Base-by-base conservation (phyloP, 35 echinoderm and acorn worm species). In the Amphiura filiformis region DNA sequence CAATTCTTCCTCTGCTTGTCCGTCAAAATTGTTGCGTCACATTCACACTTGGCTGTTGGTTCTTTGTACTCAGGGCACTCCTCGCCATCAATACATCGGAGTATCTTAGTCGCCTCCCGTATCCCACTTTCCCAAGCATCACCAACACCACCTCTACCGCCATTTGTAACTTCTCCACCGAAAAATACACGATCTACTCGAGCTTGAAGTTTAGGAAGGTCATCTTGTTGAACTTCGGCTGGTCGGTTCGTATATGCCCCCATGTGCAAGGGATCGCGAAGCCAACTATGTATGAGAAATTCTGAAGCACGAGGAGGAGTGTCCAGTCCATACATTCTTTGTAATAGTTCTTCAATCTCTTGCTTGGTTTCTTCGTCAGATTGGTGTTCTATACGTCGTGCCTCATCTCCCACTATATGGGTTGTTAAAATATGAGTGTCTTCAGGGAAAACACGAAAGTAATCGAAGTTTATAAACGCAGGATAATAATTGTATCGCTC, bases 181-280 rank as follows among this genome's bases (percentile, higher is more conserved):
- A 91, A 91, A 39, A 84, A 91, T 13, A 91, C 36, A 28, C 40
- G 82, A 37, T 65, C 70, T 1, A 91, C 89, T 31, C 81, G 57
- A 35, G 81, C 42, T 65, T 91, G 33, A 34, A 91, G 75, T 14
- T 76, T 77, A 1, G 14, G 37, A 39, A 77, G 33, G 38, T 70
- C 85, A 26, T 91, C 75, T 28, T 3, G 34, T 12, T 38, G 33
- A 18, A 91, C 39, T 79, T 91, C 89, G 38, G 33, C 39, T 39
- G 89, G 82, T 38, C 81, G 80, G 28, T 77, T 65, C 41, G 81
- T 52, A 40, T 85, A 91, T 4, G 89, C 37, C 30, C 89, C 82
- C 36, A 84, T 79, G 22, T 31, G 32, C 17, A 85, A 40, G 1
- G 89, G 89, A 38, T 91, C 57, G 15, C 34, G 64, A 0, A 65